Evolutionary conservation across 1,140 invertebrate genomes (phyloP), one percentile per base, ranked within the genome.

Genomic region (Drosophila parvula): DNA sequence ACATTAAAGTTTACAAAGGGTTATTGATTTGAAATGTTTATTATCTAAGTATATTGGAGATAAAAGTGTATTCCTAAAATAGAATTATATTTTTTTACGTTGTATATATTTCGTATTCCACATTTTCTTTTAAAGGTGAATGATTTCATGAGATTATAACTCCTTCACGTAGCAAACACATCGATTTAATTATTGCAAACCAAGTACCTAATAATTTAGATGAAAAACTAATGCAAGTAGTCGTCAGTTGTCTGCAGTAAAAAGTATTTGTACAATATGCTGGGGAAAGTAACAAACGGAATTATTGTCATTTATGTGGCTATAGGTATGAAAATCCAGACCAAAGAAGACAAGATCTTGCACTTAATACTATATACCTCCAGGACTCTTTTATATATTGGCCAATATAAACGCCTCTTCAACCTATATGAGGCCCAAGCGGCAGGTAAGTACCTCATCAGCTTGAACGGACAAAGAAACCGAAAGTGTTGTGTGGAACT

Each of bases 231-330:
- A 57, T 57, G 55, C 36, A 68, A 50, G 47, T 68, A 77, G 74
- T 77, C 74, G 50, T 68, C 53, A 32, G 48, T 38, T 55, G 74
- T 44, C 74, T 68, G 41, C 48, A 51, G 74, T 18, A 43, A 60
- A 59, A 58, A 55, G 61, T 55, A 67, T 67, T 68, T 65, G 36
- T 38, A 27, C 55, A 68, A 43, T 38, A 77, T 77, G 74, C 55
- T 68, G 55, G 62, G 74, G 48, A 77, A 77, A 77, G 74, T 77
- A 18, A 68, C 38, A 50, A 53, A 47, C 16, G 16, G 55, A 28
- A 34, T 77, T 16, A 36, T 77, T 60, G 36, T 76, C 45, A 60
- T 76, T 68, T 77, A 77, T 22, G 47, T 77, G 55, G 48, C 74
- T 47, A 77, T 53, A 68, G 73, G 74, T 77, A 43, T 55, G 56